Percentiles rank a stretch among this genome's conserved stretches.
Conservation (phyloP, 2,113 vertebrate species). For the Pao palembangensis region DNA sequence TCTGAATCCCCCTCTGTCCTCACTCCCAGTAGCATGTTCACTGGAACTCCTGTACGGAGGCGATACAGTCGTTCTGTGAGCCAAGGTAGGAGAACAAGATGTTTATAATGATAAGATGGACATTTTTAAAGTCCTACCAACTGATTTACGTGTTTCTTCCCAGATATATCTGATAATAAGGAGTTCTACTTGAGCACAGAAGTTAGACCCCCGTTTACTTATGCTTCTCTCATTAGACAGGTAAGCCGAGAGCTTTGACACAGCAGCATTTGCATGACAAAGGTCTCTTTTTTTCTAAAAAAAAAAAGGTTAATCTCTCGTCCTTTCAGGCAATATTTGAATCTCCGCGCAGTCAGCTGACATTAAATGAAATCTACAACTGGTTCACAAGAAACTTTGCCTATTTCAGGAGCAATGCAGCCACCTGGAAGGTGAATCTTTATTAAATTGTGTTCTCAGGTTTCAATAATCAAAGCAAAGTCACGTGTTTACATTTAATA, state of each 20-base stretch:
- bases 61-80: conserved; percentile 93
- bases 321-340: conserved; percentile 90
- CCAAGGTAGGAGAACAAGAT: conserved; percentile 79
- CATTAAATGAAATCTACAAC: conserved; percentile 99
- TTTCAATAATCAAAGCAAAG: neutral
- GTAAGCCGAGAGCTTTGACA: conserved; percentile 67
- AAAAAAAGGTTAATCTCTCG: no score
- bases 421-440: conserved; percentile 93
- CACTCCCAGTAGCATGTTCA: conserved; percentile 90
- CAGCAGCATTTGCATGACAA: neutral
- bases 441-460: neutral
- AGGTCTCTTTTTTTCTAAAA: no score
- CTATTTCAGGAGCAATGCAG: conserved; percentile 97
- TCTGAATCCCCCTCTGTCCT: conserved; percentile 89
- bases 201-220: conserved; percentile 96
- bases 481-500: no score
- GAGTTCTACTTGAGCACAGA: conserved; percentile 98
- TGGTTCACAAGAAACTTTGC: conserved; percentile 99
- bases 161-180: conserved; percentile 98
- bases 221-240: conserved; percentile 98
- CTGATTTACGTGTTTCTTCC: conserved; percentile 44
- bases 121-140: neutral
- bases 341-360: conserved; percentile 96
- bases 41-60: conserved; percentile 86
- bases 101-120: no score